Evolutionary conservation across 2,113 vertebrate species (phyloP).

Genomic region (Sciurus niger): DNA sequence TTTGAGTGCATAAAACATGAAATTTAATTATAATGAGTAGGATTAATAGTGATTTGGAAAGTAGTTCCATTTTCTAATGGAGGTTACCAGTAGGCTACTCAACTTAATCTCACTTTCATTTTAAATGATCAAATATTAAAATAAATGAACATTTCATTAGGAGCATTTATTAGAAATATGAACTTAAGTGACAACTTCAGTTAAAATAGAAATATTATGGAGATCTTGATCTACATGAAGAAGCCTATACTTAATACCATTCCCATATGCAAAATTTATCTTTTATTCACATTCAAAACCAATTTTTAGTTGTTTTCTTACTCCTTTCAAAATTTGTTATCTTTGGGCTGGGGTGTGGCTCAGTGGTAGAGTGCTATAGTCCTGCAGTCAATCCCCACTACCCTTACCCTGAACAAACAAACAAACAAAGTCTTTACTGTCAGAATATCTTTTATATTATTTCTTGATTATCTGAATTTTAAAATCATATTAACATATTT

Average conservation of each 20-base stretch:
- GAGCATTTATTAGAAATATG: not conserved
- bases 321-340: not conserved
- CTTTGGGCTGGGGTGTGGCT: not conserved
- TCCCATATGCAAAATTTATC: not conserved
- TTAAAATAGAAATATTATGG: not conserved
- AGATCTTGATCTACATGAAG: not conserved
- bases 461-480: not conserved
- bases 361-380: too few relatives aligned
- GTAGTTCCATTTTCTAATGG: constrained; percentile 14
- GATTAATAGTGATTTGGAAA: constrained; percentile 19
- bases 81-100: not conserved
- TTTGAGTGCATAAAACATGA: not conserved
- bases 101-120: not conserved
- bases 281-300: not conserved
- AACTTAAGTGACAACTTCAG: not conserved
- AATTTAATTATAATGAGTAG: constrained; percentile 47
- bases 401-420: too few relatives aligned
- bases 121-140: constrained; percentile 9
- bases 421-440: not conserved
- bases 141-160: not conserved
- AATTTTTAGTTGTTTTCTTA: not conserved
- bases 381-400: too few relatives aligned
- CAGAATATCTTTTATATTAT: not conserved
- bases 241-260: not conserved
- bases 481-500: not conserved